These are phyloP conservation scores for Anthopleura sola DNA, from an alignment of 64 coral and sea anemone species.

Conservation along the genomic window DNA sequence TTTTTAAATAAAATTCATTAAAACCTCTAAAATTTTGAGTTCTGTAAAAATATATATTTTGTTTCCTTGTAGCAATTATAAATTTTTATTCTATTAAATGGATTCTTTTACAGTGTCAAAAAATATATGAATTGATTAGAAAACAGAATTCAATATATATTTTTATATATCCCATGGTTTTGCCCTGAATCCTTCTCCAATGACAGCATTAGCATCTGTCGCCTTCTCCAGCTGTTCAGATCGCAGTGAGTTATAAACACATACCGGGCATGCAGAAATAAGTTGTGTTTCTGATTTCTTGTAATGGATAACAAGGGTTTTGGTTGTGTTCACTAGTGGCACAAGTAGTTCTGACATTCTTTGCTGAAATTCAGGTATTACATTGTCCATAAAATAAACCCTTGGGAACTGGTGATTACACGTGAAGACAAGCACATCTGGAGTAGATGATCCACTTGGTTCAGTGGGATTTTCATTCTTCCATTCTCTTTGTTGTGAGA, in stretches of 20 bases:
- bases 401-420: constrained; percentile 89
- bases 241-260: constrained; percentile 84
- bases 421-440: constrained; percentile 79
- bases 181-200: background rate
- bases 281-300: constrained; percentile 39
- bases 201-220: background rate
- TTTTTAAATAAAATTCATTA: background rate
- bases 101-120: background rate
- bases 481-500: constrained; percentile 71
- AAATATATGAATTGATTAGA: too few relatives aligned
- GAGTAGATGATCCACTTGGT: background rate
- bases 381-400: constrained; percentile 72
- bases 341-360: constrained; percentile 68
- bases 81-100: background rate
- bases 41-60: background rate
- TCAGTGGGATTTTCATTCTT: constrained; percentile 13
- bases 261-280: constrained; percentile 76
- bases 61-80: background rate
- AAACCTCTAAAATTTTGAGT: background rate
- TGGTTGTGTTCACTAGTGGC: constrained; percentile 65
- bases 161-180: constrained; percentile 31
- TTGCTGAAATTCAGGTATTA: constrained; percentile 87
- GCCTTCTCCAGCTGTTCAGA: constrained; percentile 58
- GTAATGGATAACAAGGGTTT: constrained; percentile 59
- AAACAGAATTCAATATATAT: background rate